Evolutionary conservation across 2,888 invertebrate species (phyloP), one percentile per base, ranked within the genome.

Genomic region (Diploptera punctata): DNA sequence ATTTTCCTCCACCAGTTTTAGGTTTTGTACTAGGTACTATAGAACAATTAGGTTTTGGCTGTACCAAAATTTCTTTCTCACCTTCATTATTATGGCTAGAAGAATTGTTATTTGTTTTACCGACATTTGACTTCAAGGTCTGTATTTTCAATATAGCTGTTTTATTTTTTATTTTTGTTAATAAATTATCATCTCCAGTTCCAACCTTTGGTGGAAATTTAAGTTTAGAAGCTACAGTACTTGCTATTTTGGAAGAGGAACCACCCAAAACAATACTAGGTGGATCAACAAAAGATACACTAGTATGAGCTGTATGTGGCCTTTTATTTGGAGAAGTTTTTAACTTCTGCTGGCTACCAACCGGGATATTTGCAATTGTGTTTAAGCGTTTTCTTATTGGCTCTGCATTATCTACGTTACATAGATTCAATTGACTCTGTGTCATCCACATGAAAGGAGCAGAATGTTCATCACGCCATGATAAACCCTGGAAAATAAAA

Each of bases 391-490:
- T 57, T 19, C 29, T 44, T 24, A 26, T n/a, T 10, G 13, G 24
- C 10, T 65, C 47, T 26, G 47, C 65, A 18, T 65, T 29, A 29
- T 65, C 65, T 18, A 44, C n/a, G 26, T 19, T 29, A 44, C 65
- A 65, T 18, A 94, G 83, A 83, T 94, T 91, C 72, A 93, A 86
- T 81, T 94, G 94, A 72, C 94, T 94, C 78, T 87, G 90, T 0
- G 95, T 93, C 82, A 92, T 92, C 84, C 93, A 95, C 16, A 92
- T 89, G 80, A 96, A 97, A 0, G 96, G 95, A 18, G 90, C 91
- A 0, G 95, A 95, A 80, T 95, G 94, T 79, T 95, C 95, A 81
- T 96, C 95, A 73, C 90, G 82, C 87, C 87, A 87, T 44, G 86
- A 83, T 77, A 70, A 62, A 13, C 67, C 71, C 69, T 74, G 68